phyloP scores from a whole-genome alignment of 2,113 vertebrate genomes.

The Poeciliopsis occidentalis region DNA sequence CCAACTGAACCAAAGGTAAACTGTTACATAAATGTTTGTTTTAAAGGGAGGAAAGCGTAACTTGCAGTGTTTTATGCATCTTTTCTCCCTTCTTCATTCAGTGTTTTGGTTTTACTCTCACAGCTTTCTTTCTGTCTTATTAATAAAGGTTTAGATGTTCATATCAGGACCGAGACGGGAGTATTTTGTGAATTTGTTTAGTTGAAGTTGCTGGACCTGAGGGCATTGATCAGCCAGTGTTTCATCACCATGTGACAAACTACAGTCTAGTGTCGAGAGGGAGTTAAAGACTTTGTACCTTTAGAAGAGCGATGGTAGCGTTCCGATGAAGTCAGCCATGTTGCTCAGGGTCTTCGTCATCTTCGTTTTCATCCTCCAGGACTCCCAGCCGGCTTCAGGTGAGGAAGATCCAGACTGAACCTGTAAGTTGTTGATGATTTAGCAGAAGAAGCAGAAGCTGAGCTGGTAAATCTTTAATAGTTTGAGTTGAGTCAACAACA shows the following conservation, averaged over 20 bases:
- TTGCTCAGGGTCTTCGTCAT: slow-evolving; percentile 54
- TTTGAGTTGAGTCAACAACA: neutral
- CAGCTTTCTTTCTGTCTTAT: neutral
- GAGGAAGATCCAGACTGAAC: slow-evolving; percentile 18
- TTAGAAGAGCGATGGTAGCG: slow-evolving; percentile 4
- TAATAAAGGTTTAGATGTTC: neutral
- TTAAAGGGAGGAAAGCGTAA: neutral
- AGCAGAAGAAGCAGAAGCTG: neutral
- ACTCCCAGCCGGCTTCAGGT: slow-evolving; percentile 71
- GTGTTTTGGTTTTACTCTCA: no score
- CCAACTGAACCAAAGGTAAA: neutral
- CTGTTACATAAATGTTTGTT: neutral
- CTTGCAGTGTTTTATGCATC: neutral
- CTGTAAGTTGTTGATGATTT: neutral
- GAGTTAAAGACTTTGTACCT: slow-evolving; percentile 63
- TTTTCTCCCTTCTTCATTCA: neutral
- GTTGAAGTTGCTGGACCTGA: neutral
- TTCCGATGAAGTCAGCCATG: slow-evolving; percentile 52
- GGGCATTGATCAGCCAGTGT: slow-evolving; percentile 8
- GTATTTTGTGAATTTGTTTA: neutral
- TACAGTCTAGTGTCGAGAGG: slow-evolving; percentile 21
- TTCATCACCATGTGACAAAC: slow-evolving; percentile 11
- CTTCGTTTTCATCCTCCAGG: slow-evolving; percentile 35
- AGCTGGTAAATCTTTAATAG: neutral
- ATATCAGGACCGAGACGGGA: neutral